Conservation (phyloP, 2,888 invertebrate genomes). For the Sussaba pulchella region DNA sequence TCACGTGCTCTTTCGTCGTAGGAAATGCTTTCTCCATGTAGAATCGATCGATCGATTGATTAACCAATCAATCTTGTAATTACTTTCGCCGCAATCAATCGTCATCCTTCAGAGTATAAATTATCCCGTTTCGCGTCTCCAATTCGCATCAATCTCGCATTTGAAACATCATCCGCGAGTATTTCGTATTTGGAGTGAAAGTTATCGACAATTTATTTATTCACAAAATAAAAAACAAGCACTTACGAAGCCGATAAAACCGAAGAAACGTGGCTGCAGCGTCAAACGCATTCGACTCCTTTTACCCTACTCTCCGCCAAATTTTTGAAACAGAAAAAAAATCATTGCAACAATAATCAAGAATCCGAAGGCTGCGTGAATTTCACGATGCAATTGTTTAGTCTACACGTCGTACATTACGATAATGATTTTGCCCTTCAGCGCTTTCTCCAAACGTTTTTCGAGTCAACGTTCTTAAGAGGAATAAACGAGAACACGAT, state of each 20-base stretch:
- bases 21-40: neutral
- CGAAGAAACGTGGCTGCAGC: too few relatives aligned
- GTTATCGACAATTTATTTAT: slow-evolving; percentile 1
- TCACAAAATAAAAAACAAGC: neutral
- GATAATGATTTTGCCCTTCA: slow-evolving; percentile 23
- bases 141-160: neutral
- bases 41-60: neutral
- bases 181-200: slow-evolving; percentile 28
- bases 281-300: too few relatives aligned
- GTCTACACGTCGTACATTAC: slow-evolving; percentile 47
- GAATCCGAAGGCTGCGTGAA: neutral
- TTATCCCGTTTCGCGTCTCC: neutral
- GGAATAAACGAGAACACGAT: slow-evolving; percentile 44
- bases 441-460: too few relatives aligned
- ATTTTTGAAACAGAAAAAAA: slow-evolving; percentile 4
- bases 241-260: slow-evolving; percentile 19
- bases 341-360: slow-evolving; percentile 30
- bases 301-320: neutral
- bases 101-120: neutral
- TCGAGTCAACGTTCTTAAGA: neutral
- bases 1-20: neutral
- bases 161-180: neutral
- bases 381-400: slow-evolving; percentile 50
- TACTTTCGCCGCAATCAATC: slow-evolving; percentile 4
- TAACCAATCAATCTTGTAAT: slow-evolving; percentile 9